Percentiles rank a stretch among this genome's conserved stretches.
Conservation (phyloP, 2,888 invertebrate species). For the Drosophila atripex region DNA sequence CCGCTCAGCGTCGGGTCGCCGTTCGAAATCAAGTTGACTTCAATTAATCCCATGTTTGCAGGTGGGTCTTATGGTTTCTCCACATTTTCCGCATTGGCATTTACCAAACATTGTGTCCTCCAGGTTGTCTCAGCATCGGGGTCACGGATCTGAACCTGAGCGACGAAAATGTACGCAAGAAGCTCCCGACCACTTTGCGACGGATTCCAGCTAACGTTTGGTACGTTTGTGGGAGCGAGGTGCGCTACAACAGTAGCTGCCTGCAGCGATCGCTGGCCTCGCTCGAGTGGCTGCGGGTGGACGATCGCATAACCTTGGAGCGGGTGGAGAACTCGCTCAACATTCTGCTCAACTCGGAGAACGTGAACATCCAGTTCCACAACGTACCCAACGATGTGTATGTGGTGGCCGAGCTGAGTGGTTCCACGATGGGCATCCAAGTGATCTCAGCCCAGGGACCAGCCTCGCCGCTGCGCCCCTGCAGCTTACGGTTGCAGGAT, state of each 20-base stretch:
- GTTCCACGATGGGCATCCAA: constrained; percentile 90
- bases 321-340: constrained; percentile 88
- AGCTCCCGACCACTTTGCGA: constrained; percentile 87
- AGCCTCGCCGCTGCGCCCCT: constrained; percentile 84
- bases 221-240: constrained; percentile 86
- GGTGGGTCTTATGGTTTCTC: constrained; percentile 63
- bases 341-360: constrained; percentile 92
- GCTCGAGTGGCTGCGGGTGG: constrained; percentile 92
- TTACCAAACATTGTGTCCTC: neutral
- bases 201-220: constrained; percentile 87
- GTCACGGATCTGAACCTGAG: constrained; percentile 89
- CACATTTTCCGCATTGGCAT: neutral
- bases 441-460: constrained; percentile 88
- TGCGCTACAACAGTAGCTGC: constrained; percentile 87
- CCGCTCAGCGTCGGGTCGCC: constrained; percentile 82
- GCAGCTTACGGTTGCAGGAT: constrained; percentile 85
- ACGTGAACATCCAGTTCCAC: constrained; percentile 90
- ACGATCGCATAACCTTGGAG: constrained; percentile 91
- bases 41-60: constrained; percentile 83
- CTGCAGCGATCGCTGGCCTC: constrained; percentile 87
- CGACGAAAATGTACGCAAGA: constrained; percentile 87
- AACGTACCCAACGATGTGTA: constrained; percentile 93
- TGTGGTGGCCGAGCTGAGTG: constrained; percentile 92
- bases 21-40: constrained; percentile 83
- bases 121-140: constrained; percentile 91